These are phyloP conservation scores for Festucalex cinctus DNA, from an alignment of 2,113 vertebrate species.

Conservation along the genomic window DNA sequence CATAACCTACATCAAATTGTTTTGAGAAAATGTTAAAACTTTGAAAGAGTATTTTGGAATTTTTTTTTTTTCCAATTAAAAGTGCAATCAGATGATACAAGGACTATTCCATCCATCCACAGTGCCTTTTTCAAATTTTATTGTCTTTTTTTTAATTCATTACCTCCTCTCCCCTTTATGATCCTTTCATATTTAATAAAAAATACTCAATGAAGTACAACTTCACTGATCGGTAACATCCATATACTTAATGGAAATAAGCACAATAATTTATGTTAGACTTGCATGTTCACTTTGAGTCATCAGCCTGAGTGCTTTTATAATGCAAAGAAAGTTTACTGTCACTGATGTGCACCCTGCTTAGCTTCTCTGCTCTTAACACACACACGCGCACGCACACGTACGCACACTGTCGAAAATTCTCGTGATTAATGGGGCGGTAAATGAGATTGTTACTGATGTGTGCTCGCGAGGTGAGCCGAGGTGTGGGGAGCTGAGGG, in stretches of 20 bases:
- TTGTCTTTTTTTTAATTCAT: background rate
- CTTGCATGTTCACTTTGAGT: background rate
- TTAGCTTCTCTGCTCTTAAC: conserved; percentile 14
- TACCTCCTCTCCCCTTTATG: background rate
- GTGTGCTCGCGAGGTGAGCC: conserved; percentile 65
- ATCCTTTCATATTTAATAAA: conserved; percentile 13
- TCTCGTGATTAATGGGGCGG: conserved; percentile 68
- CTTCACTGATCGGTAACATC: conserved; percentile 9
- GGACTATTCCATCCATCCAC: too few species aligned
- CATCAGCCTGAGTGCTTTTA: conserved; percentile 17
- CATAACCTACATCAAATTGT: too few species aligned
- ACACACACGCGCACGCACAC: conserved; percentile 20
- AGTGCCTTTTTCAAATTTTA: too few species aligned
- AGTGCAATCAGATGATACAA: too few species aligned
- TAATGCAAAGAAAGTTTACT: conserved; percentile 24
- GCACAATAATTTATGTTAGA: conserved; percentile 12
- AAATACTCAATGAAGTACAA: conserved; percentile 19
- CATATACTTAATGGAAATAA: conserved; percentile 14
- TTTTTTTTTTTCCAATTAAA: too few species aligned
- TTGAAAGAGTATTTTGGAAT: too few species aligned
- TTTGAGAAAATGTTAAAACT: too few species aligned
- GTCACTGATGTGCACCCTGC: conserved; percentile 11
- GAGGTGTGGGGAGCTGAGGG: conserved; percentile 54
- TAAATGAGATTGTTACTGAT: conserved; percentile 75
- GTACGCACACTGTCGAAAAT: conserved; percentile 45